These are phyloP conservation scores for Pelodytes ibericus DNA, from an alignment of 2,797 vertebrate genomes.

Conservation along the genomic window DNA sequence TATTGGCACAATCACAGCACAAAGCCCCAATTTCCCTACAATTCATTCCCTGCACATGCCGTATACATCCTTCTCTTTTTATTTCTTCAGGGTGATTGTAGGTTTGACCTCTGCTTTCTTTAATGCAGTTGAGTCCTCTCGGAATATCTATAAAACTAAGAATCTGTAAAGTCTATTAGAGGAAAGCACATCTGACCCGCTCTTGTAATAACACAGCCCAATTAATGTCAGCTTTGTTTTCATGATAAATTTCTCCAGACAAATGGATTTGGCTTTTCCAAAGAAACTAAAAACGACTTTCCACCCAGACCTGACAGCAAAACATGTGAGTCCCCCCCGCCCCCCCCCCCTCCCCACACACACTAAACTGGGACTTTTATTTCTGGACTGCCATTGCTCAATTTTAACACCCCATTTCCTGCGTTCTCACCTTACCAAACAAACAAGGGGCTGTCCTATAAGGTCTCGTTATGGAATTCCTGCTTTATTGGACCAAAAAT, in stretches of 20 bases:
- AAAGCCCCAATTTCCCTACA: slow-evolving; percentile 57
- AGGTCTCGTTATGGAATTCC: background rate
- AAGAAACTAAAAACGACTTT: slow-evolving; percentile 52
- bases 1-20: slow-evolving; percentile 59
- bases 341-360: background rate
- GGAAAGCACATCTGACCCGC: slow-evolving; percentile 56
- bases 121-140: slow-evolving; percentile 63
- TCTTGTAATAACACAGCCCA: slow-evolving; percentile 65
- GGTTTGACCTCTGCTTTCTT: slow-evolving; percentile 64
- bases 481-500: background rate
- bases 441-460: background rate
- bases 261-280: slow-evolving; percentile 63
- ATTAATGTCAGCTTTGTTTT: slow-evolving; percentile 64
- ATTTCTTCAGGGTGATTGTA: slow-evolving; percentile 61
- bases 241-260: slow-evolving; percentile 63
- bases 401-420: slow-evolving; percentile 35
- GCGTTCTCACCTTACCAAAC: slow-evolving; percentile 24
- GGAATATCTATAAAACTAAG: slow-evolving; percentile 67
- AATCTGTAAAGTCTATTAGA: slow-evolving; percentile 65
- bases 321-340: too few species aligned
- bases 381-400: slow-evolving; percentile 11
- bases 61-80: slow-evolving; percentile 62
- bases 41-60: slow-evolving; percentile 56
- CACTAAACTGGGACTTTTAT: slow-evolving; percentile 14
- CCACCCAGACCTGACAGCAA: slow-evolving; percentile 46